Base-by-base conservation (phyloP, 2,888 invertebrate species). In the Ophonus ardosiacus region DNA sequence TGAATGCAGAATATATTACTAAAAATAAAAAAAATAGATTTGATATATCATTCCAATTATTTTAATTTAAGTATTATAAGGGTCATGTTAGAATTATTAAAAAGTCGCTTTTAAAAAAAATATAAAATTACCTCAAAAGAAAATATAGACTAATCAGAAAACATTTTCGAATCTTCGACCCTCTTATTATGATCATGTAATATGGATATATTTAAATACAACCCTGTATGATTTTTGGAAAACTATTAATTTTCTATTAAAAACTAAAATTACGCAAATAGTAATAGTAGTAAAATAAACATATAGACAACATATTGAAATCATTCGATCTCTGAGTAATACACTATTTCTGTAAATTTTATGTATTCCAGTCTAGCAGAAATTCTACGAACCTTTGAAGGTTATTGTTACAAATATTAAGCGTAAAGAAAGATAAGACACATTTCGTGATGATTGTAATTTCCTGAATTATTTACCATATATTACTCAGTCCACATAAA, bases 351-450 rank as follows among this genome's bases (percentile, higher is more conserved):
- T 68, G 68, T 68, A 68, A 63, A 68, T 68, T 68, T 68, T 31
- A 63, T 21, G 68, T 24, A 38, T n/a, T 68, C 6, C 15, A 24
- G 21, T 38, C 15, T n/a, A n/a, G 31, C 10, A 21, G n/a, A 15
- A 15, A 15, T 68, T 68, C 68, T 68, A 24, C 68, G 68, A 68
- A 68, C 4, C 10, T 24, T 13, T n/a, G 68, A 68, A 68, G 68
- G 68, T 68, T 68, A 31, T 0, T 31, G n/a, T 68, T 68, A 68
- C 68, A 38, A 31, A 68, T 68, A 68, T n/a, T 68, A 68, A n/a
- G 68, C 68, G 38, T n/a, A 68, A n/a, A n/a, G 38, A 68, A 68
- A 68, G 68, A 68, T 68, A 68, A 68, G 68, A 68, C 38, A 68
- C 68, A 68, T 68, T 63, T 68, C 68, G 68, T 68, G 68, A 38